Conservation (phyloP, 2,113 vertebrate species). For the Sander vitreus region DNA sequence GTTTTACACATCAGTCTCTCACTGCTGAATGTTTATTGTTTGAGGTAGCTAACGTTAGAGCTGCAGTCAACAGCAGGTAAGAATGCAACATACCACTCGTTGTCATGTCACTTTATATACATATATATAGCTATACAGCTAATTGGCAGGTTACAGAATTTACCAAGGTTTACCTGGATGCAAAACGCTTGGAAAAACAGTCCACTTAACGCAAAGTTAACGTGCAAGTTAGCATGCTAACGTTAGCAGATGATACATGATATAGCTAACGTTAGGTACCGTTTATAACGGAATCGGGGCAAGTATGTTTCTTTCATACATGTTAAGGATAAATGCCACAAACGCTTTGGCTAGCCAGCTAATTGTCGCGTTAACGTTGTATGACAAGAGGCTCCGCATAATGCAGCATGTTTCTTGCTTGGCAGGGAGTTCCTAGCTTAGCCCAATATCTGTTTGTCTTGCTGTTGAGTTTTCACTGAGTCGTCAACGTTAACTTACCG, state of each 20-base stretch:
- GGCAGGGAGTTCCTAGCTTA: not conserved
- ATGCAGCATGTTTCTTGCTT: not conserved
- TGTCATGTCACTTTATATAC: not conserved
- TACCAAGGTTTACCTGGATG: not conserved
- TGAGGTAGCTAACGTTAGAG: slow-evolving; percentile 24
- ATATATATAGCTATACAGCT: no score
- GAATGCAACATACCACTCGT: not conserved
- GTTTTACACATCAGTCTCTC: slow-evolving; percentile 19
- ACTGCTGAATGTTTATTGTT: slow-evolving; percentile 66
- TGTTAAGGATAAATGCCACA: not conserved
- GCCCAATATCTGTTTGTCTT: not conserved
- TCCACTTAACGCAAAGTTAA: not conserved
- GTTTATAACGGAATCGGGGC: no score
- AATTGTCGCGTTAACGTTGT: not conserved
- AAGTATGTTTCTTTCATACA: not conserved
- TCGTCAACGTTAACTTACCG: slow-evolving; percentile 15
- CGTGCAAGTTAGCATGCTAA: slow-evolving; percentile 57
- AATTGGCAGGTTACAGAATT: not conserved
- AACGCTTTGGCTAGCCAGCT: rapidly evolving
- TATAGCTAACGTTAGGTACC: not conserved
- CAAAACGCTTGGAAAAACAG: not conserved
- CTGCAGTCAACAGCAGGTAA: slow-evolving; percentile 67
- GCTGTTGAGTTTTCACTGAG: slow-evolving; percentile 6
- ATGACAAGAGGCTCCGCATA: no score
- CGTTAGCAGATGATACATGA: slow-evolving; percentile 40